phyloP scores from a whole-genome alignment of 2,113 vertebrate species.

The Lagopus leucura region DNA sequence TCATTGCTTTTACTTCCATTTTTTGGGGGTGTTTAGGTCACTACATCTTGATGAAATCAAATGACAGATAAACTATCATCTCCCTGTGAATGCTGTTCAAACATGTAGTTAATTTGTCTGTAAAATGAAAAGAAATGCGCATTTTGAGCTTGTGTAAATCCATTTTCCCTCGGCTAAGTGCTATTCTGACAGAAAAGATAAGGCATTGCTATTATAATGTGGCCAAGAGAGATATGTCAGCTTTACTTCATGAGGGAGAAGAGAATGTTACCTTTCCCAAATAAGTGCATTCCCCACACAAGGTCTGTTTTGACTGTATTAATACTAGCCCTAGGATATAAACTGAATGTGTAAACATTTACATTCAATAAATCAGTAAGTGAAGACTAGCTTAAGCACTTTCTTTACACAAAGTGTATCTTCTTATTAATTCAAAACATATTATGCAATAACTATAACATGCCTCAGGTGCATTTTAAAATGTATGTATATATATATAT shows the following conservation, averaged over 20 bases:
- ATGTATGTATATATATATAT: neutral
- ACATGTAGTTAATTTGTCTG: neutral
- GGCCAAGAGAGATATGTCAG: neutral
- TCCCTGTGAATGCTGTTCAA: neutral
- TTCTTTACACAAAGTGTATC: constrained; percentile 28
- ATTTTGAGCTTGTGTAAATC: neutral
- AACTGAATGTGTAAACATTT: constrained; percentile 53
- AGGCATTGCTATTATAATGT: neutral
- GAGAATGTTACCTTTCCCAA: neutral
- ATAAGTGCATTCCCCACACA: neutral
- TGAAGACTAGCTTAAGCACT: neutral
- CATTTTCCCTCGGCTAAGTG: neutral
- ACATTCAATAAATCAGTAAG: constrained; percentile 47
- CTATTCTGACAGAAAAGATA: neutral
- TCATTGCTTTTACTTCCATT: fast-evolving
- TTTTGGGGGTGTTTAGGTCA: fast-evolving
- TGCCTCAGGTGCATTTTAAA: constrained; percentile 54
- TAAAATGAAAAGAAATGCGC: neutral
- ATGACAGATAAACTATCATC: neutral
- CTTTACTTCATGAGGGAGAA: neutral
- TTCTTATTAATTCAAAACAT: constrained; percentile 56
- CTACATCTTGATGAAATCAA: neutral
- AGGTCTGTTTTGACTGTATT: constrained; percentile 32
- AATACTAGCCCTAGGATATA: neutral
- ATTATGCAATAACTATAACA: constrained; percentile 26